Percentiles rank a stretch among this genome's conserved stretches.
Conservation (phyloP, 2,113 vertebrate species). For the Apistogramma diplotaenia region DNA sequence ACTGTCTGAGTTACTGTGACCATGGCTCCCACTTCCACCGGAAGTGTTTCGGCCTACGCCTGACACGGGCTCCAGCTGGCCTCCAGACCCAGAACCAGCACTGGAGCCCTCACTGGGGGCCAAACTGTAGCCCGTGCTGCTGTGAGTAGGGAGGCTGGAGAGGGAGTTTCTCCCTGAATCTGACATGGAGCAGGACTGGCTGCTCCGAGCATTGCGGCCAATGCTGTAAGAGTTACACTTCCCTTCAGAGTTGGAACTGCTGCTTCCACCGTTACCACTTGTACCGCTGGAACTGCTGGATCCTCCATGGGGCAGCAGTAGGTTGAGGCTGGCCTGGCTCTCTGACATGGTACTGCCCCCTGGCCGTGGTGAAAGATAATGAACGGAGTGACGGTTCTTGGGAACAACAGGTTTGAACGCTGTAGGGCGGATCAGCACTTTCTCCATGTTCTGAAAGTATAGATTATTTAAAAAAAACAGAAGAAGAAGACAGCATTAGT, state of each 20-base stretch:
- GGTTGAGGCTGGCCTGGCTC: slow-evolving; percentile 93
- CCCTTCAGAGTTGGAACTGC: slow-evolving; percentile 66
- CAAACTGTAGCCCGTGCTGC: slow-evolving; percentile 87
- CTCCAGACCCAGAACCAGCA: slow-evolving; percentile 60
- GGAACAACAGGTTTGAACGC: slow-evolving; percentile 97
- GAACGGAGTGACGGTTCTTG: slow-evolving; percentile 86
- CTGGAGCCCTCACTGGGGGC: slow-evolving; percentile 80
- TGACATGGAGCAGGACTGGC: slow-evolving; percentile 89
- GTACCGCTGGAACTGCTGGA: slow-evolving; percentile 49
- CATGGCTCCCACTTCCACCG: slow-evolving; percentile 62
- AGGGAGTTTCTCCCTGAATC: slow-evolving; percentile 97
- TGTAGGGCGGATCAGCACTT: slow-evolving; percentile 94
- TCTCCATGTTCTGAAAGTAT: slow-evolving; percentile 90
- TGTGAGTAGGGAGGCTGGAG: slow-evolving; percentile 97
- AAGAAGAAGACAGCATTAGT: slow-evolving; percentile 6
- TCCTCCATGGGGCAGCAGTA: slow-evolving; percentile 80
- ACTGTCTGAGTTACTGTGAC: slow-evolving; percentile 93
- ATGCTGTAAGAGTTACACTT: slow-evolving; percentile 84
- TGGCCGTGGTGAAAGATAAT: slow-evolving; percentile 81
- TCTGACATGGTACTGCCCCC: slow-evolving; percentile 83
- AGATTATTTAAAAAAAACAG: not conserved
- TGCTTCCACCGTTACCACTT: slow-evolving; percentile 12
- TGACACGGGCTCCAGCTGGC: slow-evolving; percentile 60
- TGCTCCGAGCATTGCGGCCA: slow-evolving; percentile 76
- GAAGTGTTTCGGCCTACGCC: slow-evolving; percentile 51